Percentiles rank a stretch among this genome's conserved stretches.
Evolutionary conservation across 2,797 vertebrate genomes (phyloP).

Genomic region (Danio jaintianensis): DNA sequence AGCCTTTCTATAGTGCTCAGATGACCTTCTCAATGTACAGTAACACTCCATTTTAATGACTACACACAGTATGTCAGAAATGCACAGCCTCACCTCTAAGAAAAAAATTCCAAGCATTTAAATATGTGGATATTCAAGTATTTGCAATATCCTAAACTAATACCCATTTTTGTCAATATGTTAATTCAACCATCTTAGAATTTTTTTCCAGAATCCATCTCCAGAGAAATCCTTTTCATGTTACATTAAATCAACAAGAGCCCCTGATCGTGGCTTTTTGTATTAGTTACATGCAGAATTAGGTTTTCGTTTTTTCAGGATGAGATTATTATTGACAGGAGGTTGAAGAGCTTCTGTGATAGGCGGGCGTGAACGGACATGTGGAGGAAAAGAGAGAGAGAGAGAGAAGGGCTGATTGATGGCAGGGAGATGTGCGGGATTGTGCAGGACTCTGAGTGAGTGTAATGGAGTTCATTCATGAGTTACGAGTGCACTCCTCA

Average conservation of each 20-base stretch:
- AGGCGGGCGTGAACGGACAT: conserved; percentile 24
- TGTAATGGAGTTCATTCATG: conserved; percentile 81
- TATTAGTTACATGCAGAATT: conserved; percentile 22
- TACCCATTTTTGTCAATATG: conserved; percentile 17
- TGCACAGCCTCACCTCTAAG: background rate
- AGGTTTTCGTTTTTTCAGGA: conserved; percentile 27
- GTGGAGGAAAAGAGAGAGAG: background rate
- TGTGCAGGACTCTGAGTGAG: conserved; percentile 62
- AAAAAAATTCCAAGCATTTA: background rate
- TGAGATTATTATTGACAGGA: conserved; percentile 45
- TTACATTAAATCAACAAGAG: conserved; percentile 42
- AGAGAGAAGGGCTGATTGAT: conserved; percentile 72
- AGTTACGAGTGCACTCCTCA: conserved; percentile 76
- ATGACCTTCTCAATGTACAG: conserved; percentile 42
- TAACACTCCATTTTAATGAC: background rate
- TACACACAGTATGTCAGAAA: background rate
- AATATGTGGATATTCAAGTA: conserved; percentile 17
- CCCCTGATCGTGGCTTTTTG: background rate
- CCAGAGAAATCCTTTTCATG: conserved; percentile 13
- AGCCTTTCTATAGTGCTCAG: conserved; percentile 19
- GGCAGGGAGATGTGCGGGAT: conserved; percentile 77
- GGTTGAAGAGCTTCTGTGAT: background rate
- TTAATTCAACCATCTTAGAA: conserved; percentile 20
- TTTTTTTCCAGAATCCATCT: conserved; percentile 24
- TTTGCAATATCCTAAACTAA: conserved; percentile 7